Evolutionary conservation across 2,888 invertebrate genomes (phyloP).

Genomic region (Rhimphoctona megacephalus): DNA sequence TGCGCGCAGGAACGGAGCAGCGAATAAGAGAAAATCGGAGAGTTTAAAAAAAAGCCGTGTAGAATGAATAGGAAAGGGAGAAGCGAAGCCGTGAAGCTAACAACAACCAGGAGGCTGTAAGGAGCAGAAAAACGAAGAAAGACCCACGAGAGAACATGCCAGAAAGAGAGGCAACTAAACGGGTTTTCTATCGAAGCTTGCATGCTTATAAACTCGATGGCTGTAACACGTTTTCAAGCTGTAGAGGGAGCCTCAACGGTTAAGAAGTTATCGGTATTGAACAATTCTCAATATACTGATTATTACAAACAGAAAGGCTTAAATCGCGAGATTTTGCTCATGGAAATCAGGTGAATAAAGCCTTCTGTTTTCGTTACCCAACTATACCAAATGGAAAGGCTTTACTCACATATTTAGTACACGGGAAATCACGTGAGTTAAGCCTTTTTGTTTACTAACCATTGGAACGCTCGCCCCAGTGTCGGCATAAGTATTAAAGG

Average conservation of each 20-base stretch:
- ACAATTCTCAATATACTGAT: neutral
- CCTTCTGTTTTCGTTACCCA: conserved; percentile 3
- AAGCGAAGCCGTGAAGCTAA: conserved; percentile 35
- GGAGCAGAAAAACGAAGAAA: conserved; percentile 32
- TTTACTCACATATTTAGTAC: neutral
- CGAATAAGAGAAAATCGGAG: conserved; percentile 63
- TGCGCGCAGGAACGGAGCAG: conserved; percentile 75
- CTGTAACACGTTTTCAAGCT: conserved; percentile 33
- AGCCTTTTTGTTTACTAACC: neutral
- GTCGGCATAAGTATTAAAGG: too few species aligned
- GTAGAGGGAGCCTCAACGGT: conserved; percentile 32
- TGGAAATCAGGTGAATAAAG: neutral
- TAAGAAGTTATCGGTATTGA: conserved; percentile 48
- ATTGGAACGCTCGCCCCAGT: neutral
- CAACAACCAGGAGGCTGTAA: conserved; percentile 50
- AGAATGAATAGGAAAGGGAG: conserved; percentile 61
- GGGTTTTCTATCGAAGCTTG: conserved; percentile 69
- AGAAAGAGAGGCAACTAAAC: conserved; percentile 62
- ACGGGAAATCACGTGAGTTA: neutral
- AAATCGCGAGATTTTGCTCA: neutral
- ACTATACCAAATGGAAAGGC: neutral
- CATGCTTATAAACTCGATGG: conserved; percentile 55
- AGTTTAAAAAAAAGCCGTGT: conserved; percentile 66
- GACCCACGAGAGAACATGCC: conserved; percentile 8
- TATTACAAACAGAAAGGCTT: neutral